Percentiles rank a stretch among this genome's conserved stretches.
phyloP scores from a whole-genome alignment of 1,140 invertebrate species.

The Drosophila setifemur region DNA sequence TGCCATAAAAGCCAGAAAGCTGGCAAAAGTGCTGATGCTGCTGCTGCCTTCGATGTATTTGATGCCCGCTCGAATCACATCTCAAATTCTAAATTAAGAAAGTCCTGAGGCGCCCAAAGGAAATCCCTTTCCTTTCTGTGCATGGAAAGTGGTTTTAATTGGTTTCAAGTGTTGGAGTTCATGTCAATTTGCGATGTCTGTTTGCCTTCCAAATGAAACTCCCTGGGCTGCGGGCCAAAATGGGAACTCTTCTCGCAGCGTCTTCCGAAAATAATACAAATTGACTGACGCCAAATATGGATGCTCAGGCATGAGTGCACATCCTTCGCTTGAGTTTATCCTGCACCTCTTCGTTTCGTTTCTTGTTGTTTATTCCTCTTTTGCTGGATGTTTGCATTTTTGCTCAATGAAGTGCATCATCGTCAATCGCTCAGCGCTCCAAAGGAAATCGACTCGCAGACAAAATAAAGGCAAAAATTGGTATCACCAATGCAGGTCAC shows the following conservation, averaged over 20 bases:
- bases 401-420: constrained; percentile 71
- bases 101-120: not conserved
- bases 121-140: not conserved
- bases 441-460: constrained; percentile 4
- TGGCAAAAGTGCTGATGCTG: constrained; percentile 51
- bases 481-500: constrained; percentile 21
- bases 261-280: constrained; percentile 27
- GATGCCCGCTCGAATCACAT: not conserved
- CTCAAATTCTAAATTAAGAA: constrained; percentile 7
- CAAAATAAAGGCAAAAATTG: constrained; percentile 41
- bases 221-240: not conserved
- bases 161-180: constrained; percentile 19
- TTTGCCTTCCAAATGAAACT: not conserved
- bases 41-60: not conserved
- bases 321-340: constrained; percentile 7
- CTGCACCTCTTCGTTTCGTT: constrained; percentile 5
- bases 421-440: constrained; percentile 3
- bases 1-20: constrained; percentile 32
- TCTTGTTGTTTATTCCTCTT: constrained; percentile 34
- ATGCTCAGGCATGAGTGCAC: constrained; percentile 31
- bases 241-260: constrained; percentile 12
- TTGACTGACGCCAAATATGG: constrained; percentile 35
- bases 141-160: constrained; percentile 16
- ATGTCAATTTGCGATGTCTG: not conserved
- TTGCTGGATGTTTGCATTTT: constrained; percentile 34